These are phyloP conservation scores for Physella acuta DNA, from an alignment of 1,140 invertebrate species.

Conservation along the genomic window DNA sequence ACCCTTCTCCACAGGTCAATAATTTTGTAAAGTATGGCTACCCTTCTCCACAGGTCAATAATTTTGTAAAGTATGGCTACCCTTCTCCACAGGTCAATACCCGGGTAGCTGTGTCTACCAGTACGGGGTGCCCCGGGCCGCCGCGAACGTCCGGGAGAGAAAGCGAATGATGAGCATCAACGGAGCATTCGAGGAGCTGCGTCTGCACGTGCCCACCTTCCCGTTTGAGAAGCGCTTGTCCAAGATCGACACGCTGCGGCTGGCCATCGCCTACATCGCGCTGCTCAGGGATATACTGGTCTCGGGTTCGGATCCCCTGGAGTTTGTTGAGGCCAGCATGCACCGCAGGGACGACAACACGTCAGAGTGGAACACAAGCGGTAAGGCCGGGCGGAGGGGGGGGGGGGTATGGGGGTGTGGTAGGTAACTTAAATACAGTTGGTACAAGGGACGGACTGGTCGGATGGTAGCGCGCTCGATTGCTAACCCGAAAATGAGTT, in stretches of 20 bases:
- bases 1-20: too few relatives aligned
- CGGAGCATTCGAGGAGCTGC: conserved; percentile 81
- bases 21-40: too few relatives aligned
- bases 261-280: conserved; percentile 97
- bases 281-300: conserved; percentile 89
- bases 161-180: conserved; percentile 97
- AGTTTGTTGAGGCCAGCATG: conserved; percentile 89
- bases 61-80: neutral
- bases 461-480: too few relatives aligned
- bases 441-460: too few relatives aligned
- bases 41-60: too few relatives aligned
- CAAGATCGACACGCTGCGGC: conserved; percentile 92
- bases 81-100: neutral
- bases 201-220: conserved; percentile 91
- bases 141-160: conserved; percentile 91
- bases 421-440: too few relatives aligned
- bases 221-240: conserved; percentile 97
- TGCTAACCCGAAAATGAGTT: too few relatives aligned
- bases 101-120: conserved; percentile 10
- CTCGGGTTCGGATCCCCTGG: conserved; percentile 84
- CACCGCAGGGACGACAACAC: conserved; percentile 75
- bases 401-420: too few relatives aligned
- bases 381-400: too few relatives aligned
- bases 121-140: conserved; percentile 76
- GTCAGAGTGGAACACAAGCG: conserved; percentile 93